Evolutionary conservation across 1,140 invertebrate species (phyloP), one percentile per base, ranked within the genome.

Genomic region (Catajapyx aquilonaris): DNA sequence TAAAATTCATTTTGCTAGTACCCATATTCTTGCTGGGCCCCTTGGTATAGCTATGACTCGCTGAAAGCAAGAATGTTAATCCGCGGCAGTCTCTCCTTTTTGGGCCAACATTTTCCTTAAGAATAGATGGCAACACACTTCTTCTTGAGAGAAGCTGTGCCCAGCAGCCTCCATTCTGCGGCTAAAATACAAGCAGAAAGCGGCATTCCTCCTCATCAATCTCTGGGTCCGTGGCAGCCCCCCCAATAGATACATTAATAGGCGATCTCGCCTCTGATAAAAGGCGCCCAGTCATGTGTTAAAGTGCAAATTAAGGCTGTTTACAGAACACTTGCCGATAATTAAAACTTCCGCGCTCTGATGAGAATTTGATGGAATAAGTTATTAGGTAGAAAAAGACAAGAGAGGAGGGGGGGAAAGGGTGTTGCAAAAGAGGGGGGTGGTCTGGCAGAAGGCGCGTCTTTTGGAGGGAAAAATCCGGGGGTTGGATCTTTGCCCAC

Each of bases 281-380:
- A 34, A 19, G 20, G 18, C n/a, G 18, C 19, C 19, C 33, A 34
- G 33, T 19, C 33, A 34, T 34, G 33, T 34, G 33, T 34, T 34
- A 34, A 34, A 34, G 15, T 34, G 33, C 33, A 34, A 34, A 34
- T 34, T 34, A 34, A 34, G 33, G 33, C 15, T 34, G 33, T 34
- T 34, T 34, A 34, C 33, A 5, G 15, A 34, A 34, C 15, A 34
- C 15, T 15, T 19, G 15, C 5, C 33, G 33, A 19, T 34, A 34
- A 34, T 17, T 17, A 34, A 34, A 19, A 15, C 33, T 34, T 19
- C 33, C 11, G n/a, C 15, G 15, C 5, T 17, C 22, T 38, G 37
- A 38, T 38, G 37, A 38, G 37, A 38, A 38, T 38, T 38, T 38
- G 37, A 38, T 38, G 37, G 37, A 38, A 38, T 28, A 38, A 38